Base-by-base conservation (phyloP, 2,113 vertebrate species). In the Gymnocephalus cernua region DNA sequence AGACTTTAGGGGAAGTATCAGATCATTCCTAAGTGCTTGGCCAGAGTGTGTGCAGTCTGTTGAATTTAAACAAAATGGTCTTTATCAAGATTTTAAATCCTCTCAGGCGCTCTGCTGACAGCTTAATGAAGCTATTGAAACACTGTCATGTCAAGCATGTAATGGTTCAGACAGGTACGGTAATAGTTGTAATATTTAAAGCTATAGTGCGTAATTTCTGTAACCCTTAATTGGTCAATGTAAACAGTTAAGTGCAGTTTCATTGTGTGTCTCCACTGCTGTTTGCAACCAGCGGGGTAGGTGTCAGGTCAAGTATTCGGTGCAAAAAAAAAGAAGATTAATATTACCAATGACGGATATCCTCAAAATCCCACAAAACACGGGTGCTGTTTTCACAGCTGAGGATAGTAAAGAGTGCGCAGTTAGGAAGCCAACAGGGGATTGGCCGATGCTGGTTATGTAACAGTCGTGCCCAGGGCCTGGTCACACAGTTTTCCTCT, bases 301-400 rank as follows among this genome's bases (percentile, higher is more conserved):
- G 66, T 72, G 74, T 54, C 35, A 18, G 59, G 67, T 73, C 80
- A 75, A 73, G 64, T 69, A 73, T 79, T 82, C 29, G 14, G 16
- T 18, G 58, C 74, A 65, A 70, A 68, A 27, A 85, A 72, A 19
- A 21, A 44, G 61, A 29, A 47, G 71, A 80, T 83, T 80, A 73
- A n/a, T n/a, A n/a, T n/a, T n/a, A n/a, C 72, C 78, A 63, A 23
- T 76, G 77, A 83, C 41, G 58, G 86, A 83, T 80, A 87, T 79
- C 48, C 81, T n/a, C 44, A 35, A 77, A 85, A 91, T 66, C 69
- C 61, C 62, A 3, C 51, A 81, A 74, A 89, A 84, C 77, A 88
- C 14, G 8, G 4, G 45, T 44, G 32, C 19, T 94, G 85, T 93
- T 95, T 95, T 91, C 84, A 90, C 94, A 94, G 93, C 93, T 94